phyloP scores from a whole-genome alignment of 2,888 invertebrate genomes.

The Chymomyza procnemis region DNA sequence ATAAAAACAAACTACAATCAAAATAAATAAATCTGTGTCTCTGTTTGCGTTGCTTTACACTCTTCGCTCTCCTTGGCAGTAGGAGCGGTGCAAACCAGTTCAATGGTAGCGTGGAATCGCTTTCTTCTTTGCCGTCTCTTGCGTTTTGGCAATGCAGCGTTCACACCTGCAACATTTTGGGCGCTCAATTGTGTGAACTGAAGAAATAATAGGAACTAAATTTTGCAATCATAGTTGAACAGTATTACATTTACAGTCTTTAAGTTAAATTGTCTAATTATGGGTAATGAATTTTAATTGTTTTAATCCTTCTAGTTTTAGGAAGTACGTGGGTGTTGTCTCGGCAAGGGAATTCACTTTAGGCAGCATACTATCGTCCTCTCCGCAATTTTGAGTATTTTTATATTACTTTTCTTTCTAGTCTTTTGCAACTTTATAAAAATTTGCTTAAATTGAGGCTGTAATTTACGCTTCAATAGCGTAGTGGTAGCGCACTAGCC shows the following conservation, averaged over 20 bases:
- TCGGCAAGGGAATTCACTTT: no score
- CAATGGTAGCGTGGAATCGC: constrained; percentile 60
- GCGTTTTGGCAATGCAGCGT: neutral
- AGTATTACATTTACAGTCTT: neutral
- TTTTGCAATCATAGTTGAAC: neutral
- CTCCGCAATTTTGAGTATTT: no score
- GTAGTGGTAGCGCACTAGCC: no score
- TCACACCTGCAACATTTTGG: neutral
- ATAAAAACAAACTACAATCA: constrained; percentile 50
- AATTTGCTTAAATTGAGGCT: no score
- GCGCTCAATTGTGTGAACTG: neutral
- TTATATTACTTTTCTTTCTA: no score
- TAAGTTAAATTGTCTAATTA: no score
- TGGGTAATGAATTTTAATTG: no score
- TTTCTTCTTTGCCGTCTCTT: constrained; percentile 46
- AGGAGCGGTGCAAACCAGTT: constrained; percentile 41
- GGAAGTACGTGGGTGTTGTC: no score
- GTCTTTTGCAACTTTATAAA: no score
- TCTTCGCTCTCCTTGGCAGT: constrained; percentile 19
- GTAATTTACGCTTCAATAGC: no score
- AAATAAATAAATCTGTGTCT: constrained; percentile 40
- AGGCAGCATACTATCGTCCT: no score
- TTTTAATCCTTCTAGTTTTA: no score
- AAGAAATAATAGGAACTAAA: neutral
- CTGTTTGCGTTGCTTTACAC: neutral